Evolutionary conservation across 1,140 invertebrate genomes (phyloP).

Genomic region (Lepidurus couesii): DNA sequence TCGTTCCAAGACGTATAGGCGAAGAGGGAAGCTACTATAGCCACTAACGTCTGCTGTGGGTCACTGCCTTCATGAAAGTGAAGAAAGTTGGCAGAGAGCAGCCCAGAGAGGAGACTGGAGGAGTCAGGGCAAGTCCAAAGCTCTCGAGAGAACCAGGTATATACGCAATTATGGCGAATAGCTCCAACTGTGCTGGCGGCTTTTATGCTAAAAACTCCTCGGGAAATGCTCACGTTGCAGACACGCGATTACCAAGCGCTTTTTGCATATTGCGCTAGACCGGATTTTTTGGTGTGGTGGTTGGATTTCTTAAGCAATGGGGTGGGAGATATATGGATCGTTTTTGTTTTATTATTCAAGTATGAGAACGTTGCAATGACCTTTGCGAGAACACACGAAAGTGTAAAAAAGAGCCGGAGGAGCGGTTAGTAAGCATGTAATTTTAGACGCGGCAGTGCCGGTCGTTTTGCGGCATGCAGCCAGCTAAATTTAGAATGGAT

Average conservation of each 20-base stretch:
- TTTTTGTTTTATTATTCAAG: neutral
- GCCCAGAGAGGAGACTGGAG: neutral
- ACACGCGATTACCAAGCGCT: neutral
- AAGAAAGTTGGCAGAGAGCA: neutral
- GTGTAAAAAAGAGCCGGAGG: neutral
- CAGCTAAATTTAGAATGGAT: neutral
- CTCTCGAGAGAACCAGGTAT: neutral
- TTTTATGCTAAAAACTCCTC: neutral
- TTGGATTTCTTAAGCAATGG: neutral
- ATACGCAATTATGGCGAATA: neutral
- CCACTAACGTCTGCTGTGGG: neutral
- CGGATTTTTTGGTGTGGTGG: neutral
- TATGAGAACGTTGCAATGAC: neutral
- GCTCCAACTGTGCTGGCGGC: neutral
- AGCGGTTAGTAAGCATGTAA: slow-evolving; percentile 22
- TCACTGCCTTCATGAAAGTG: slow-evolving; percentile 3
- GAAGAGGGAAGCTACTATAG: neutral
- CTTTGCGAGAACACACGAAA: neutral
- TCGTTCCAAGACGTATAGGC: too few species aligned
- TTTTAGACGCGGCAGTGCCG: neutral
- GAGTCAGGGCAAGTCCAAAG: neutral
- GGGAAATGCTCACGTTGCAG: neutral
- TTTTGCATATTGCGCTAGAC: neutral
- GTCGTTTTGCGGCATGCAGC: slow-evolving; percentile 17
- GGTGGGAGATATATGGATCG: too few species aligned